Percentiles rank a stretch among this genome's conserved stretches.
Evolutionary conservation across 2,888 invertebrate species (phyloP).

Genomic region (Volucella inflata): DNA sequence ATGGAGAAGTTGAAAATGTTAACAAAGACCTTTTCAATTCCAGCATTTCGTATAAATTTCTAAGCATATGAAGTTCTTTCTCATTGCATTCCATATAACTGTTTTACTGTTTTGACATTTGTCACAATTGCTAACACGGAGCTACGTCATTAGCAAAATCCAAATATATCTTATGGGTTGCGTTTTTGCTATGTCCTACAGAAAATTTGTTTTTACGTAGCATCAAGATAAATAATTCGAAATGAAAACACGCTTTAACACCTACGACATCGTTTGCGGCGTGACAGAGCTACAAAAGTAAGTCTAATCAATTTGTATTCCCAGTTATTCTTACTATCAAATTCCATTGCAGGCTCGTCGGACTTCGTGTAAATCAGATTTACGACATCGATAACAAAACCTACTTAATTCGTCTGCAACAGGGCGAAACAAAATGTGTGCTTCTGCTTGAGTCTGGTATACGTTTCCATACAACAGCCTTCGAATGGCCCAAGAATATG

Average conservation of each 20-base stretch:
- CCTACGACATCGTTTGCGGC: constrained; percentile 95
- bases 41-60: not conserved
- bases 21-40: not conserved
- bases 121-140: not conserved
- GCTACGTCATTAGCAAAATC: constrained; percentile 38
- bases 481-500: constrained; percentile 99
- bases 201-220: not conserved
- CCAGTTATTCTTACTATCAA: not conserved
- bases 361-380: constrained; percentile 97
- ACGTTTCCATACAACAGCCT: constrained; percentile 96
- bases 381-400: constrained; percentile 99
- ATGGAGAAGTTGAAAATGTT: too few relatives aligned
- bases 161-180: not conserved
- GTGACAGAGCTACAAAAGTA: constrained; percentile 94
- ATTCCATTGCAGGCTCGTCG: constrained; percentile 87
- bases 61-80: not conserved
- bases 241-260: constrained; percentile 97
- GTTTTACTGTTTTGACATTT: constrained; percentile 21
- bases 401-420: constrained; percentile 94
- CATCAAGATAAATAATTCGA: constrained; percentile 75
- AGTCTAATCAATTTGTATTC: constrained; percentile 79
- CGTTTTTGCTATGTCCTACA: not conserved
- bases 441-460: constrained; percentile 97
- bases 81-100: not conserved
- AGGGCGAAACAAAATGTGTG: constrained; percentile 93